A percentile compares a stretch with the other conserved stretches of the same genome.
Evolutionary conservation across 1,140 invertebrate genomes (phyloP).

Genomic region (Trichogramma pretiosum): DNA sequence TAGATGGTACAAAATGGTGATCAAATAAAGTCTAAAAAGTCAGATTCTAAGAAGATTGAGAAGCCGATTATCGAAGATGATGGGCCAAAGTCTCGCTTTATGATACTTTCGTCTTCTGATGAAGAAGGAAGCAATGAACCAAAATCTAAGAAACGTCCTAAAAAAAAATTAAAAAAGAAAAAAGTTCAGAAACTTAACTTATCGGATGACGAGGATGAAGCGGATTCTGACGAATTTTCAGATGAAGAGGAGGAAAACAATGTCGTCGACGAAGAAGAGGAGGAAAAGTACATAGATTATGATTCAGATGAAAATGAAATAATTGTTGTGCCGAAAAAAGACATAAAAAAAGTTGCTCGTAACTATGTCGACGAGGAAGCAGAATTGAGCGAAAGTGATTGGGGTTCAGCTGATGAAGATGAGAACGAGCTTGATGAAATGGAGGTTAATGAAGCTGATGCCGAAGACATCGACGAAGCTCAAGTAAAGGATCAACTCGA

Average conservation of each 20-base stretch:
- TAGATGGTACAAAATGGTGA: too few relatives aligned
- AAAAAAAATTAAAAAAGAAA: conserved; percentile 36
- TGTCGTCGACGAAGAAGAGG: conserved; percentile 32
- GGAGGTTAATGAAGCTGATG: conserved; percentile 66
- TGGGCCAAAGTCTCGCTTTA: too few relatives aligned
- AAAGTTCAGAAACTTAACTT: conserved; percentile 30
- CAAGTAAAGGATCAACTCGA: conserved; percentile 57
- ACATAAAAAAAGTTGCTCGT: conserved; percentile 45
- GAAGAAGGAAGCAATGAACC: conserved; percentile 30
- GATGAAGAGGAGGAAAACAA: conserved; percentile 26
- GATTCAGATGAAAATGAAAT: conserved; percentile 74
- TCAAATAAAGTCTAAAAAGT: too few relatives aligned
- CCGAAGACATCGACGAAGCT: conserved; percentile 64
- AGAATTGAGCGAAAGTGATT: conserved; percentile 76
- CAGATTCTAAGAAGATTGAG: too few relatives aligned
- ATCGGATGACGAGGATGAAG: conserved; percentile 38
- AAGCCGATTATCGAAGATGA: too few relatives aligned
- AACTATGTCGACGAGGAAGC: conserved; percentile 80
- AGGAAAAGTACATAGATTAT: conserved; percentile 53
- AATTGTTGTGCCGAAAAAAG: conserved; percentile 37
- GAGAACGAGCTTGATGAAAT: conserved; percentile 63
- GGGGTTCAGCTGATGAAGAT: conserved; percentile 69
- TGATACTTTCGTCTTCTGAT: conserved; percentile 36
- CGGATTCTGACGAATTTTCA: conserved; percentile 23
- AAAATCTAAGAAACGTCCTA: conserved; percentile 25